These are phyloP conservation scores for Psittacula cyanocephala DNA, from an alignment of 2,113 vertebrate species.

Conservation along the genomic window DNA sequence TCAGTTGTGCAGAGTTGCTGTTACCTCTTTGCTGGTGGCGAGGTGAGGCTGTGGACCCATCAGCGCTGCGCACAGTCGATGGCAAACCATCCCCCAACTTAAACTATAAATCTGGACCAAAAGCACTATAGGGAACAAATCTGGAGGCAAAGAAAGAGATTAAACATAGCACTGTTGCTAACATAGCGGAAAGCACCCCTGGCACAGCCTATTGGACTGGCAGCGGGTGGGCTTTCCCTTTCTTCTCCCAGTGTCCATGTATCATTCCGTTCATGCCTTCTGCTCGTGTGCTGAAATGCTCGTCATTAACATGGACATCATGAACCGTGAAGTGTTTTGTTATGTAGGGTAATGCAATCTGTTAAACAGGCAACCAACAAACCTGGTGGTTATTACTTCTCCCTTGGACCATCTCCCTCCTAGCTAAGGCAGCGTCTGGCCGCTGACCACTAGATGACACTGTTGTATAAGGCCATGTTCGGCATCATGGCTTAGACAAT, in stretches of 20 bases:
- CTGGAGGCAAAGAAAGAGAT: background rate
- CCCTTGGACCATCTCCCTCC: background rate
- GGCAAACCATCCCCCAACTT: background rate
- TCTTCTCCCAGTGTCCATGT: background rate
- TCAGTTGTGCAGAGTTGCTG: fast-evolving
- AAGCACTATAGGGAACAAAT: background rate
- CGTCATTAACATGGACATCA: background rate
- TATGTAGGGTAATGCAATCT: background rate
- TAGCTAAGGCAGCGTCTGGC: background rate
- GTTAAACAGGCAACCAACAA: background rate
- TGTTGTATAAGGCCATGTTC: constrained; percentile 73
- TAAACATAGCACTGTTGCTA: background rate
- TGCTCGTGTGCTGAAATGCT: background rate
- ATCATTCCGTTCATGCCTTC: background rate
- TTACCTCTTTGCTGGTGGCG: fast-evolving
- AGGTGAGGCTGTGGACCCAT: background rate
- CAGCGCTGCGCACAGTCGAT: fast-evolving
- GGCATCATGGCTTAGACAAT: constrained; percentile 30
- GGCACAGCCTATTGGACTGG: background rate
- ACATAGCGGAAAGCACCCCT: background rate
- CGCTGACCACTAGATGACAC: constrained; percentile 77
- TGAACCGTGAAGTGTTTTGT: background rate
- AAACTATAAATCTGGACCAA: background rate
- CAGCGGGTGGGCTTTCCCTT: background rate
- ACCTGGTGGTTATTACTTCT: fast-evolving